phyloP scores from a whole-genome alignment of 2,888 invertebrate genomes.

The Phania funesta region DNA sequence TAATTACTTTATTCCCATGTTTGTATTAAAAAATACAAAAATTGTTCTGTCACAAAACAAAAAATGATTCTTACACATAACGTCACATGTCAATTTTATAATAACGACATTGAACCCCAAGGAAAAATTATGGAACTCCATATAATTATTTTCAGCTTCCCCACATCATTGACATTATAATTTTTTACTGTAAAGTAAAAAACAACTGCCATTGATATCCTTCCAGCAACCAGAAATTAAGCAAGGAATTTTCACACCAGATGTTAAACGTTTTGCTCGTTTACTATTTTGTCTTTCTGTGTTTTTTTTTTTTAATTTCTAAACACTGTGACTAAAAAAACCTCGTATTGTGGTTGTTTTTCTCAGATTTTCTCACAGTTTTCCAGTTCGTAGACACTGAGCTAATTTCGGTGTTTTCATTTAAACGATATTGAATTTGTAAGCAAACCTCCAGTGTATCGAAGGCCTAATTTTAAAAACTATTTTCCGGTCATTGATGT shows the following conservation, averaged over 20 bases:
- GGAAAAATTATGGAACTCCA: neutral
- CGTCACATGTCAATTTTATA: constrained; percentile 53
- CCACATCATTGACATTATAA: constrained; percentile 39
- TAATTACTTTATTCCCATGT: constrained; percentile 36
- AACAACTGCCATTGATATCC: constrained; percentile 58
- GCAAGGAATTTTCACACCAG: constrained; percentile 64
- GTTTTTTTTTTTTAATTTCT: constrained; percentile 17
- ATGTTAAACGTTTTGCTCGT: constrained; percentile 61
- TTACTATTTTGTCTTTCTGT: no score
- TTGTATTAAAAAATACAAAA: neutral
- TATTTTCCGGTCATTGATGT: constrained; percentile 77
- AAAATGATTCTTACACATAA: constrained; percentile 19
- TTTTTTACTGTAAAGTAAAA: constrained; percentile 30
- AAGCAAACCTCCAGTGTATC: constrained; percentile 52
- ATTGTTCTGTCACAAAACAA: neutral
- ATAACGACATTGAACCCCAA: constrained; percentile 12
- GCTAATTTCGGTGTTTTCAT: constrained; percentile 78
- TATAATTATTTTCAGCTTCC: constrained; percentile 46
- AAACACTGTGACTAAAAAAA: constrained; percentile 47
- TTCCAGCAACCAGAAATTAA: neutral
- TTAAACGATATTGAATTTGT: constrained; percentile 74
- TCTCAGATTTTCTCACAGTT: constrained; percentile 75
- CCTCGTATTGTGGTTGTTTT: constrained; percentile 21
- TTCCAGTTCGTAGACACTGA: constrained; percentile 52
- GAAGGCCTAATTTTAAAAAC: constrained; percentile 74